Percentiles rank a stretch among this genome's conserved stretches.
These are phyloP conservation scores for Popillia japonica DNA, from an alignment of 1,140 invertebrate species.

Conservation along the genomic window DNA sequence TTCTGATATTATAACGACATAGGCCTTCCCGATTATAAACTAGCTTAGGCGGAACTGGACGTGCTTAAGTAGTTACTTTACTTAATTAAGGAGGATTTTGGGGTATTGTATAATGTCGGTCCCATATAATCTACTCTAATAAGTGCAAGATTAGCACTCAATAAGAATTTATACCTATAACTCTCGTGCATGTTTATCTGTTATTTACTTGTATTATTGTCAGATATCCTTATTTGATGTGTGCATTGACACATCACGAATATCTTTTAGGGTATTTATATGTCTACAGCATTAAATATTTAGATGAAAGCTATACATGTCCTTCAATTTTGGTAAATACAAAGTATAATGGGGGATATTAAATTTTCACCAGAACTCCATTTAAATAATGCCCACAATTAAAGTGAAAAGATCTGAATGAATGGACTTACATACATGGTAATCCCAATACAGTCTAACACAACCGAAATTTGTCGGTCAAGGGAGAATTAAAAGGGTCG, in stretches of 20 bases:
- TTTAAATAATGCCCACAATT: not conserved
- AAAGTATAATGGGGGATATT: too few relatives aligned
- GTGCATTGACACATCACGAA: too few relatives aligned
- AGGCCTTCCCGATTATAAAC: not conserved
- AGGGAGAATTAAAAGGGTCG: not conserved
- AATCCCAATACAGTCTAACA: not conserved
- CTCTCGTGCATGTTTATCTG: too few relatives aligned
- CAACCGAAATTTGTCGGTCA: not conserved
- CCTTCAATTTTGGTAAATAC: too few relatives aligned
- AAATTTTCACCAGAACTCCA: not conserved
- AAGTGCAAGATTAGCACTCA: not conserved
- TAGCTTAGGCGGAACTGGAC: not conserved
- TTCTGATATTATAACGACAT: slow-evolving; percentile 11
- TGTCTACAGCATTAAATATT: too few relatives aligned
- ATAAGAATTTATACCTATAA: too few relatives aligned
- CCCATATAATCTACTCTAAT: not conserved
- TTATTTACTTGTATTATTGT: too few relatives aligned
- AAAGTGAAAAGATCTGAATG: not conserved
- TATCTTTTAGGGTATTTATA: too few relatives aligned
- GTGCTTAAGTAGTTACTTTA: not conserved
- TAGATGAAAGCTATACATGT: too few relatives aligned
- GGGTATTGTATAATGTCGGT: not conserved
- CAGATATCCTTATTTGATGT: too few relatives aligned
- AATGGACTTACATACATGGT: not conserved
- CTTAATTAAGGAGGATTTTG: slow-evolving; percentile 2